Evolutionary conservation across 2,888 invertebrate species (phyloP).

Genomic region (Hydraecia micacea): DNA sequence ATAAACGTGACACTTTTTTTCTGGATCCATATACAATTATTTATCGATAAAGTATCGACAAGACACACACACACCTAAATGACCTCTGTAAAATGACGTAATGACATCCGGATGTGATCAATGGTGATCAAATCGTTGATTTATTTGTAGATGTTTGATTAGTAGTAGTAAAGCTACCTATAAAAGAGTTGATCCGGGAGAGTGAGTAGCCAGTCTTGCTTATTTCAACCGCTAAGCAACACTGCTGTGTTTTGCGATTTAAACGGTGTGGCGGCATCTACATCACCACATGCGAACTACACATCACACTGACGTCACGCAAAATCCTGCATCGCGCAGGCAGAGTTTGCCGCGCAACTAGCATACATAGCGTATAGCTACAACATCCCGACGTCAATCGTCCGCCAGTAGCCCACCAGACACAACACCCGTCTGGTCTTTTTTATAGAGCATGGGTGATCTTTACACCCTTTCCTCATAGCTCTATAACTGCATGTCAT

Average conservation of each 20-base stretch:
- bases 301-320: not conserved
- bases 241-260: not conserved
- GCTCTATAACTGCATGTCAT: too few relatives aligned
- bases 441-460: too few relatives aligned
- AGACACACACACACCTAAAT: constrained; percentile 4
- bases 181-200: constrained; percentile 8
- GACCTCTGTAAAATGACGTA: constrained; percentile 41
- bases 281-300: not conserved
- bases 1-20: not conserved
- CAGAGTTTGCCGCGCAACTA: too few relatives aligned
- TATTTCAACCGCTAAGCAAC: not conserved
- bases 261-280: too few relatives aligned
- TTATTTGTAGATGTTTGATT: constrained; percentile 35
- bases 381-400: too few relatives aligned
- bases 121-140: constrained; percentile 46
- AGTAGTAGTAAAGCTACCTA: constrained; percentile 22
- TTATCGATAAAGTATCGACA: constrained; percentile 10
- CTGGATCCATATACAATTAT: not conserved
- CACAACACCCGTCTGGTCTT: too few relatives aligned
- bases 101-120: constrained; percentile 47
- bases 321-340: too few relatives aligned
- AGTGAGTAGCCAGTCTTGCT: not conserved
- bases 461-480: too few relatives aligned
- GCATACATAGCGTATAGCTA: not conserved
- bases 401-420: too few relatives aligned